phyloP scores from a whole-genome alignment of 1,140 invertebrate genomes.

The Drosophila obscura region DNA sequence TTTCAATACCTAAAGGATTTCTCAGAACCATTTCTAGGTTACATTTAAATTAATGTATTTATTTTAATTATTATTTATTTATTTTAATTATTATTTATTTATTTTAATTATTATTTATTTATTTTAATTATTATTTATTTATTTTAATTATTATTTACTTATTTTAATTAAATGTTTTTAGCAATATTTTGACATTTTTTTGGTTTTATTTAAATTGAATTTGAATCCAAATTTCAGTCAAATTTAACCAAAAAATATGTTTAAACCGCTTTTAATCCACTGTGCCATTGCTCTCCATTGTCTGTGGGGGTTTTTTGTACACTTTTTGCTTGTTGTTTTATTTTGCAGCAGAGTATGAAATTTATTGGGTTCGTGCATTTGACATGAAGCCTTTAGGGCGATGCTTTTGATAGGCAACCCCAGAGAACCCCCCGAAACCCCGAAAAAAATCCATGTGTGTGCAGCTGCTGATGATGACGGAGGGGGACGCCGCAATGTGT shows the following conservation, averaged over 20 bases:
- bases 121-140: too few relatives aligned
- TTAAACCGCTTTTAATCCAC: background rate
- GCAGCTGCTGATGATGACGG: conserved; percentile 18
- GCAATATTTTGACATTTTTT: too few relatives aligned
- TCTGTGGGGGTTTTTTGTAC: conserved; percentile 30
- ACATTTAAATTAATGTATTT: too few relatives aligned
- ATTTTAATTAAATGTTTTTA: too few relatives aligned
- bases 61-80: too few relatives aligned
- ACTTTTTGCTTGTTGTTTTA: conserved; percentile 12
- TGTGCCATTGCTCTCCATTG: conserved; percentile 46
- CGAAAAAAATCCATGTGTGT: conserved; percentile 35
- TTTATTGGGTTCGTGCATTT: conserved; percentile 76
- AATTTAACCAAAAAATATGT: background rate
- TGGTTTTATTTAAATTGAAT: too few relatives aligned
- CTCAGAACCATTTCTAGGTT: too few relatives aligned
- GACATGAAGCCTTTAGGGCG: conserved; percentile 74
- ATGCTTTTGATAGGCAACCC: conserved; percentile 58
- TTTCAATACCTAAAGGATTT: too few relatives aligned
- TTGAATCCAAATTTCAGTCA: background rate
- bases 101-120: too few relatives aligned
- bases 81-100: too few relatives aligned
- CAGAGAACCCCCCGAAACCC: conserved; percentile 15
- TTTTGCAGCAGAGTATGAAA: conserved; percentile 55
- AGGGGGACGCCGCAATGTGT: background rate
- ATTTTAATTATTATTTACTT: too few relatives aligned